Conservation (phyloP, 2,888 invertebrate species). For the Drosophila pseudotakahashii region DNA sequence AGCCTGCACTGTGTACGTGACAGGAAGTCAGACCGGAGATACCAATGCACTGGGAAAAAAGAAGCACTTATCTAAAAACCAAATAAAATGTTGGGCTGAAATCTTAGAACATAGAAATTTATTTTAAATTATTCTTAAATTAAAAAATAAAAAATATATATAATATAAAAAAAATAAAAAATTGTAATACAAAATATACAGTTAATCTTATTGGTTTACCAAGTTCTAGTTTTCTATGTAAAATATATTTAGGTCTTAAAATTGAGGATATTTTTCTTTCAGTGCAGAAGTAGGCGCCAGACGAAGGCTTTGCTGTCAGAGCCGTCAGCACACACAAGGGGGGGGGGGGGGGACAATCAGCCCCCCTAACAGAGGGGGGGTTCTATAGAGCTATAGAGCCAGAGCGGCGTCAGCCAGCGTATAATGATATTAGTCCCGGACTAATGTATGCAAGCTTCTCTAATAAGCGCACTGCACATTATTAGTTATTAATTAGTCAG, state of each 20-base stretch:
- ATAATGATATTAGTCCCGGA: slow-evolving; percentile 69
- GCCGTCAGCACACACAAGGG: slow-evolving; percentile 13
- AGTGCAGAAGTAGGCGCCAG: slow-evolving; percentile 4
- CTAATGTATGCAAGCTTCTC: slow-evolving; percentile 69
- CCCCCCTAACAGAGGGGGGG: not conserved
- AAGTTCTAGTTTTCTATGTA: no score
- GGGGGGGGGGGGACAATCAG: not conserved
- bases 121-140: no score
- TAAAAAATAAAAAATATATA: no score
- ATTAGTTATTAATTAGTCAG: slow-evolving; percentile 75
- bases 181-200: no score
- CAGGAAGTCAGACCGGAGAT: slow-evolving; percentile 33
- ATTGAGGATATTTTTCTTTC: no score
- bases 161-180: no score
- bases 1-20: slow-evolving; percentile 39
- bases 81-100: no score
- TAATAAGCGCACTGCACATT: slow-evolving; percentile 76
- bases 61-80: no score
- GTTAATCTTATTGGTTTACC: no score
- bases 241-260: no score
- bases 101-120: no score
- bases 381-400: slow-evolving; percentile 1
- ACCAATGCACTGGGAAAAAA: not conserved
- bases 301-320: slow-evolving; percentile 8
- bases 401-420: slow-evolving; percentile 36